phyloP scores from a whole-genome alignment of 2,888 invertebrate genomes.

The Allygus modestus region DNA sequence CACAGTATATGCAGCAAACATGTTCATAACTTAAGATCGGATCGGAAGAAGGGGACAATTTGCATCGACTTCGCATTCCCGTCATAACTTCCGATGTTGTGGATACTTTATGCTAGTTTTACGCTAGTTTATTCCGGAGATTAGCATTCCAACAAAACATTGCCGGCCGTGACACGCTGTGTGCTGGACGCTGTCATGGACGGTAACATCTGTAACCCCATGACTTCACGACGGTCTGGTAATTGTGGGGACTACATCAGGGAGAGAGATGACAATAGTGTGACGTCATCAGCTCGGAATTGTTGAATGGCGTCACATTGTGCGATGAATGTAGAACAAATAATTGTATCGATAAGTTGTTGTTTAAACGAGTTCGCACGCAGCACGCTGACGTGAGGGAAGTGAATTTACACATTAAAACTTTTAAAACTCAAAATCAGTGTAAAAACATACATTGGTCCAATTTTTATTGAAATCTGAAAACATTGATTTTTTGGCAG shows the following conservation, averaged over 20 bases:
- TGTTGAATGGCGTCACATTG: no score
- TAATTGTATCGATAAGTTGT: no score
- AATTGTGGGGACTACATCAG: not conserved
- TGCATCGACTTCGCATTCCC: not conserved
- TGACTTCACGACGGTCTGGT: not conserved
- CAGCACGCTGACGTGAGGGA: no score
- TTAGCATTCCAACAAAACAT: constrained; percentile 9
- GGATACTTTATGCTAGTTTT: not conserved
- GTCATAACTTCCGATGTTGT: not conserved
- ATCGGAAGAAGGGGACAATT: constrained; percentile 8
- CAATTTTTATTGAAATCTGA: no score
- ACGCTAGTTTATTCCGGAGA: not conserved
- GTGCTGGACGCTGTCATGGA: not conserved
- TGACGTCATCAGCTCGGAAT: not conserved
- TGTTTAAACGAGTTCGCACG: no score
- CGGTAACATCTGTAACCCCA: not conserved
- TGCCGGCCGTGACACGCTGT: not conserved
- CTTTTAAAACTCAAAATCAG: no score
- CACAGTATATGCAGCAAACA: not conserved
- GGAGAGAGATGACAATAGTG: not conserved
- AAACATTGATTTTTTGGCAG: no score
- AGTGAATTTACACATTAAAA: no score
- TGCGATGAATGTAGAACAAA: no score
- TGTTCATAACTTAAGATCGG: constrained; percentile 13
- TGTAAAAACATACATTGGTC: no score